Base-by-base conservation (phyloP, 2,888 invertebrate genomes). In the Ellobium chinense region DNA sequence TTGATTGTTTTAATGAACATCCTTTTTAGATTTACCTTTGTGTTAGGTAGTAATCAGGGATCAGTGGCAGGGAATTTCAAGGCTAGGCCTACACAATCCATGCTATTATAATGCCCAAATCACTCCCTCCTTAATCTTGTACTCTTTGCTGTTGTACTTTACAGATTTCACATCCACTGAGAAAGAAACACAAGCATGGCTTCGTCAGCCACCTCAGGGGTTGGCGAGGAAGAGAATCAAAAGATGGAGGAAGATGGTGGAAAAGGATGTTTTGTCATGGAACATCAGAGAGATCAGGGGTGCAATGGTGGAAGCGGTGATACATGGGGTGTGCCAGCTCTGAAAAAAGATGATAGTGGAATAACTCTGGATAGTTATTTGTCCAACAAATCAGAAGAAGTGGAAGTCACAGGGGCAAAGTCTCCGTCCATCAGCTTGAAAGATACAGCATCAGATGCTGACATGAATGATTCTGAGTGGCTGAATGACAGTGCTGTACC, bases 301-400 rank as follows among this genome's bases (percentile, higher is more conserved):
- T 34, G 36, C 9, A 29, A 31, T 31, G 72, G 31, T 56, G 46
- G 14, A 21, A 36, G 24, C n/a, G 46, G 24, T 27, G 9, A 39
- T 24, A 65, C 56, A 29, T 56, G 80, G 14, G n/a, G n/a, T n/a
- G n/a, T n/a, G n/a, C 62, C 81, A n/a, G 56, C 73, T 18, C 76
- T 90, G 84, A 89, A 87, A 73, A 91, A 90, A 80, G 90, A 91
- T 82, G 90, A 90, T 82, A 91, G 91, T 84, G 91, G 90, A 21
- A 89, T 91, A 37, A 88, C 88, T 72, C 84, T 89, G 56, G 68
- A 77, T 7, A 68, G 58, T 68, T 34, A 34, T 66, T 31, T 56
- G 66, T 65, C 39, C 18, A 27, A n/a, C 39, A 66, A 77, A 24
- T 77, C 77, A 36, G 76, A 83, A 29, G 86, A 82, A 76, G 84